phyloP scores from a whole-genome alignment of 2,797 vertebrate genomes.

The Diceros bicornis region DNA sequence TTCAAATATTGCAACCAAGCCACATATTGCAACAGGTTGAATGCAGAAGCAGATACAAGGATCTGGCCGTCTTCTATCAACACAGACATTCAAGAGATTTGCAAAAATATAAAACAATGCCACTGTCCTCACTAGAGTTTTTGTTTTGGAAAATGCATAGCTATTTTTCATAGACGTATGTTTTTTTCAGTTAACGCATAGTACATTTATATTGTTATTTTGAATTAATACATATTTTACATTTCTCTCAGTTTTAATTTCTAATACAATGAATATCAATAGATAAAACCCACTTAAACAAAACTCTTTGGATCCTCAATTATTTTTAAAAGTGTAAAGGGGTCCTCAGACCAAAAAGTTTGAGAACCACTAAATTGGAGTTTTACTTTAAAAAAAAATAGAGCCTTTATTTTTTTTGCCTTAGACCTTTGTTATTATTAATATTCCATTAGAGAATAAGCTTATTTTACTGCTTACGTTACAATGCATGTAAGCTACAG shows the following conservation, averaged over 20 bases:
- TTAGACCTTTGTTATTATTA: neutral
- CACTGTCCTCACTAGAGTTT: neutral
- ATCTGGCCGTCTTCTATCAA: neutral
- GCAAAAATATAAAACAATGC: neutral
- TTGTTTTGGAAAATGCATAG: conserved; percentile 28
- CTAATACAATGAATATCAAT: neutral
- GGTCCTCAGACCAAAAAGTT: neutral
- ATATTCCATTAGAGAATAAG: neutral
- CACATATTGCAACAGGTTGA: neutral
- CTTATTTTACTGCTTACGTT: neutral
- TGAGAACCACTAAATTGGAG: neutral
- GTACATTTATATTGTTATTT: conserved; percentile 19
- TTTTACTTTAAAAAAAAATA: conserved; percentile 5
- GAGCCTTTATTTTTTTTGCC: neutral
- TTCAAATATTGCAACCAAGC: neutral
- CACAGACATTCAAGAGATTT: neutral
- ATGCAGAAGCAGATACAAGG: neutral
- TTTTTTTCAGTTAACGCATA: neutral
- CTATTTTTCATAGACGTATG: neutral
- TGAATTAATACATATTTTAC: conserved; percentile 20
- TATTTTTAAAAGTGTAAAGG: conserved; percentile 41
- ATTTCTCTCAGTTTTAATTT: neutral
- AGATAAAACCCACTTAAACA: conserved; percentile 17
- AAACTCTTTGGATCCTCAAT: neutral
- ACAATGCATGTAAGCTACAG: neutral